Conservation (phyloP, 2,888 invertebrate genomes). For the Chrysolina americana region DNA sequence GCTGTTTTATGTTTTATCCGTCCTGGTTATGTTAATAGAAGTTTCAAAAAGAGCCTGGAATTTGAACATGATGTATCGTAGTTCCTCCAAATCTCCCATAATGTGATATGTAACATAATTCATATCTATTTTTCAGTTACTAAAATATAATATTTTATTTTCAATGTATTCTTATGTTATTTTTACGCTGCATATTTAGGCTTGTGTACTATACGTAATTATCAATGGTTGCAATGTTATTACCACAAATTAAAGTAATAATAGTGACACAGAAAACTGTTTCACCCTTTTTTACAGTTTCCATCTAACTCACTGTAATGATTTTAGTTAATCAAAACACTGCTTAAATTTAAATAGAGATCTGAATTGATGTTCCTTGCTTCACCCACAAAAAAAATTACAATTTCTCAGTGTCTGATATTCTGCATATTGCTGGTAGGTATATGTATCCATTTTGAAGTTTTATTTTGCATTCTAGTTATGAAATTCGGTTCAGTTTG, state of each 20-base stretch:
- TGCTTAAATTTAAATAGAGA: background rate
- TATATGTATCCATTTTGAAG: background rate
- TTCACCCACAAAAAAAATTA: background rate
- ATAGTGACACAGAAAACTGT: background rate
- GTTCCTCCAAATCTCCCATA: constrained; percentile 39
- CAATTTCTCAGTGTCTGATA: background rate
- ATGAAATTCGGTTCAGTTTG: too few relatives aligned
- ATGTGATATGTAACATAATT: constrained; percentile 48
- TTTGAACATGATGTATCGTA: constrained; percentile 46
- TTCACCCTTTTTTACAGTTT: background rate
- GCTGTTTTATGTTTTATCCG: constrained; percentile 1
- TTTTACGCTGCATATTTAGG: constrained; percentile 38
- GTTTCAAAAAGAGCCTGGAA: background rate
- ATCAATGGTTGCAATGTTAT: constrained; percentile 28
- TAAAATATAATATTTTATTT: constrained; percentile 23
- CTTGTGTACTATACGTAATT: constrained; percentile 31
- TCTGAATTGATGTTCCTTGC: background rate
- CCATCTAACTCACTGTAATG: background rate
- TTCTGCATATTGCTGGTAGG: background rate
- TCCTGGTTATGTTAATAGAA: constrained; percentile 7
- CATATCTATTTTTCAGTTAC: constrained; percentile 40
- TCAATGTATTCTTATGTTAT: constrained; percentile 37
- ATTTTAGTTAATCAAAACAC: background rate
- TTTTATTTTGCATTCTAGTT: background rate
- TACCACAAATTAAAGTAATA: constrained; percentile 8